These are phyloP conservation scores for Zaprionus ornatus DNA, from an alignment of 1,140 invertebrate genomes.

Conservation along the genomic window DNA sequence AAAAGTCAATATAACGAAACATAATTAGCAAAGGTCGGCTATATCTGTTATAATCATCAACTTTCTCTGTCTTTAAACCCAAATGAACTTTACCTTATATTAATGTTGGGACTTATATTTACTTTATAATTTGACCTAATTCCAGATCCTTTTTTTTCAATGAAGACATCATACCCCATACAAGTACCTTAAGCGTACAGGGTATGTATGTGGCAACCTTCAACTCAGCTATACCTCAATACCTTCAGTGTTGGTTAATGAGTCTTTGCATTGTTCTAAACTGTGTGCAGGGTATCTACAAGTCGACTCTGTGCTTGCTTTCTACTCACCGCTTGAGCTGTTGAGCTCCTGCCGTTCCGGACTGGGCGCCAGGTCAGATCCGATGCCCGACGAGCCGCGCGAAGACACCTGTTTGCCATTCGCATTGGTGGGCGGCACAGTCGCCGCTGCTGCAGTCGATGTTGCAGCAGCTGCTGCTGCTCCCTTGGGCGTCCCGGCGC, in stretches of 20 bases:
- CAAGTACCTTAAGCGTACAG: no score
- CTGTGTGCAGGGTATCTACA: not conserved
- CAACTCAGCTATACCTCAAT: not conserved
- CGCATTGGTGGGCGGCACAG: conserved; percentile 37
- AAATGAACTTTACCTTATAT: no score
- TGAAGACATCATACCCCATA: no score
- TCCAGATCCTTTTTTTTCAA: no score
- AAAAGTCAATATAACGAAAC: no score
- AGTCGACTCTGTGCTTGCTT: not conserved
- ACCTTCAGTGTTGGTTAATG: not conserved
- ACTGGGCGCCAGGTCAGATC: conserved; percentile 93
- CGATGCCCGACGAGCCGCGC: conserved; percentile 91
- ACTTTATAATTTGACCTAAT: no score
- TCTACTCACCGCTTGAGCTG: conserved; percentile 85
- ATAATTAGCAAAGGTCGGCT: no score
- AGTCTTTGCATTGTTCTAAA: not conserved
- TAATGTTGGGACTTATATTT: no score
- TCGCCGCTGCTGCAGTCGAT: conserved; percentile 33
- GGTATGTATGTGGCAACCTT: not conserved
- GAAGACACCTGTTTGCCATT: conserved; percentile 85
- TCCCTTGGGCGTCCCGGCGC: conserved; percentile 41
- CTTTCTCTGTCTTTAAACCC: no score
- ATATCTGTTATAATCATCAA: no score
- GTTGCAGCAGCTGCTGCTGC: conserved; percentile 33
- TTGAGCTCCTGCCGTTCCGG: conserved; percentile 87